Base-by-base conservation (phyloP, 2,797 vertebrate genomes). In the Nannoperca obscura region DNA sequence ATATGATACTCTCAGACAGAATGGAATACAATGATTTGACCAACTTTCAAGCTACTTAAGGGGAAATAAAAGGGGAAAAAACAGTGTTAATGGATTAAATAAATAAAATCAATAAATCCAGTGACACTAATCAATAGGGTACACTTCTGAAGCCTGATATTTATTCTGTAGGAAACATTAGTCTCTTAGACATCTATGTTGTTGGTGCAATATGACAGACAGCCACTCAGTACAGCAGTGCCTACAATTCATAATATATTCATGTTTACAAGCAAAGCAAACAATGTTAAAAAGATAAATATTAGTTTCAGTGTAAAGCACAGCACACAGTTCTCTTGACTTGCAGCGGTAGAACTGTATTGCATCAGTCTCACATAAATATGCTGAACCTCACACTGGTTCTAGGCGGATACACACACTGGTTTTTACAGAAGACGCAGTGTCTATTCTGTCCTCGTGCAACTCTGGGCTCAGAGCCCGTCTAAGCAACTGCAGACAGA, bases 221-320 rank as follows among this genome's bases (percentile, higher is more conserved):
- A 87, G 72, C 80, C 86, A 92, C 80, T 80, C 40, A 46, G 64
- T 84, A 84, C 85, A 91, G 90, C 89, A 87, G 87, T 80, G 89
- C 83, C 82, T 90, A 93, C 81, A 80, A 44, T 81, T 80, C 87
- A 87, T 66, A 68, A 77, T 84, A 80, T 74, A 85, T 74, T 65
- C 67, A 86, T 86, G 88, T 86, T 85, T 66, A 90, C 81, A 62
- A 90, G 90, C 88, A 88, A 91, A 89, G 88, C 63, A 55, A 88
- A 89, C 81, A 77, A 47, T 75, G 81, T 89, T 89, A 86, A 91
- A 91, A 90, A 90, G 83, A 92, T 89, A 93, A 92, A 90, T 90
- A 93, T 89, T 85, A 87, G 67, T 83, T 65, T 91, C 64, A 53
- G 89, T 86, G 86, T 86, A 79, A 84, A 91, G 85, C 86, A 76